Evolutionary conservation across 2,888 invertebrate species (phyloP).

Genomic region (Reticulitermes lucifugus): DNA sequence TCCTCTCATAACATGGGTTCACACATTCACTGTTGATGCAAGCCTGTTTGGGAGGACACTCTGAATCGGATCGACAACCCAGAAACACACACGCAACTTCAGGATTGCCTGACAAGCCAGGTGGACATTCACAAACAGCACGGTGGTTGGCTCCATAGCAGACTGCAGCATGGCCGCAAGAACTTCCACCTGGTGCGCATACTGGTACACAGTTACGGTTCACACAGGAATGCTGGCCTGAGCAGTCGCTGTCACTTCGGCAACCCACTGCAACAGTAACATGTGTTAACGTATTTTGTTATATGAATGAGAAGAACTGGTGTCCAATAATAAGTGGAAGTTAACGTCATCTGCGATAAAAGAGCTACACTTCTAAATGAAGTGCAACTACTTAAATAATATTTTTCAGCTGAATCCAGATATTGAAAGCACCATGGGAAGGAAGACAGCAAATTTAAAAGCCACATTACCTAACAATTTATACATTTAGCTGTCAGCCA

Average conservation of each 20-base stretch:
- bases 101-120: constrained; percentile 86
- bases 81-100: constrained; percentile 80
- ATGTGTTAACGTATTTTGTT: too few relatives aligned
- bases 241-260: constrained; percentile 80
- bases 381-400: too few relatives aligned
- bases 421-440: too few relatives aligned
- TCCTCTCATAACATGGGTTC: constrained; percentile 76
- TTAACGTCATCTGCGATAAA: too few relatives aligned
- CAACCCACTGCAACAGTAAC: constrained; percentile 69
- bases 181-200: constrained; percentile 76
- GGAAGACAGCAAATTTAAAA: too few relatives aligned
- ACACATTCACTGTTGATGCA: constrained; percentile 86
- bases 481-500: too few relatives aligned
- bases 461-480: too few relatives aligned
- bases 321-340: too few relatives aligned
- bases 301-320: too few relatives aligned
- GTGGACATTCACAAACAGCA: constrained; percentile 85
- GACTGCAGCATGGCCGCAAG: constrained; percentile 82
- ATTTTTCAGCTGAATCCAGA: too few relatives aligned
- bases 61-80: constrained; percentile 82
- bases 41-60: constrained; percentile 84
- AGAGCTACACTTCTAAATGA: too few relatives aligned
- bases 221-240: constrained; percentile 84
- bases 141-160: constrained; percentile 85
- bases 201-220: constrained; percentile 86